Evolutionary conservation across 35 echinoderm and acorn worm genomes (phyloP).

Genomic region (Anneissia japonica): DNA sequence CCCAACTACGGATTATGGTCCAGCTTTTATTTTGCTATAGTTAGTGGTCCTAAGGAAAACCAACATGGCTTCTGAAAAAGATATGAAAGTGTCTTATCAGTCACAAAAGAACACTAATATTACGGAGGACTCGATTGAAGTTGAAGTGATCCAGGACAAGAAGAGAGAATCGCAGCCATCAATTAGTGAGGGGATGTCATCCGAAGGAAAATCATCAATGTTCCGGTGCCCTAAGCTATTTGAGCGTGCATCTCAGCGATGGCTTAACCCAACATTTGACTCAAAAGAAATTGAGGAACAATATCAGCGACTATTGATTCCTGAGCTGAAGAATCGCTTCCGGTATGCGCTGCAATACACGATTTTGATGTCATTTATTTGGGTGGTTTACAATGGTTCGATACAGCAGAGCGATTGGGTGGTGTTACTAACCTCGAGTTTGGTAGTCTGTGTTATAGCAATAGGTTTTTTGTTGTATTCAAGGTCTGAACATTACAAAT

Average conservation of each 20-base stretch:
- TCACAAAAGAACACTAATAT: constrained; percentile 51
- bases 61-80: constrained; percentile 57
- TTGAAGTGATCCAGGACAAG: constrained; percentile 54
- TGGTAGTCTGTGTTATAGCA: constrained; percentile 45
- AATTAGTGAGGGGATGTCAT: constrained; percentile 54
- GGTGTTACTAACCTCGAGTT: background rate
- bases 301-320: constrained; percentile 63
- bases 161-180: constrained; percentile 19
- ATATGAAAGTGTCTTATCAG: constrained; percentile 70
- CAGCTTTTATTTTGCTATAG: background rate
- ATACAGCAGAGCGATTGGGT: background rate
- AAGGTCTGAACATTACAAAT: constrained; percentile 54
- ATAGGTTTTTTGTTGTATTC: constrained; percentile 65
- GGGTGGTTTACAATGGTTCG: constrained; percentile 80
- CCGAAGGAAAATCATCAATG: constrained; percentile 43
- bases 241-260: constrained; percentile 87
- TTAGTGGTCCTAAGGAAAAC: background rate
- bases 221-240: constrained; percentile 83
- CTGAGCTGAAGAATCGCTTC: constrained; percentile 69
- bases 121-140: constrained; percentile 55
- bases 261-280: constrained; percentile 96
- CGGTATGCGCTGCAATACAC: constrained; percentile 68
- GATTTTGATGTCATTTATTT: constrained; percentile 58
- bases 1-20: background rate
- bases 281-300: constrained; percentile 76